Evolutionary conservation across 2,888 invertebrate genomes (phyloP).

Genomic region (Eristalis arbustorum): DNA sequence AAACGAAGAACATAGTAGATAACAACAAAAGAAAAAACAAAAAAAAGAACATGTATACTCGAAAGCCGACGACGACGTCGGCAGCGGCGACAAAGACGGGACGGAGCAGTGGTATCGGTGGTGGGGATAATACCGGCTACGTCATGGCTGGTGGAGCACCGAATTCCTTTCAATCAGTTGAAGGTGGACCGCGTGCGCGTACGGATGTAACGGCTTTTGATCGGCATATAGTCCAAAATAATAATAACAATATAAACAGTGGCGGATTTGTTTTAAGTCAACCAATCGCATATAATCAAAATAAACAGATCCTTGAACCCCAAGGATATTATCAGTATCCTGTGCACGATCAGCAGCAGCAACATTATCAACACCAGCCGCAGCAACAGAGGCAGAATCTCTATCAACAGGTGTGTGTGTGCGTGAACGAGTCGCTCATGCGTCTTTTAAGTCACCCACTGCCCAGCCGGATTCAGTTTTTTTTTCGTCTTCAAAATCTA

Average conservation of each 20-base stretch:
- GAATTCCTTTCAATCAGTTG: slow-evolving; percentile 76
- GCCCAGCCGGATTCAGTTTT: neutral
- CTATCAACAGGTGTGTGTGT: slow-evolving; percentile 78
- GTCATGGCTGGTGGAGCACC: slow-evolving; percentile 73
- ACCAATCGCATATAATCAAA: slow-evolving; percentile 69
- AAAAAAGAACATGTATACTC: slow-evolving; percentile 53
- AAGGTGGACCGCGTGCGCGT: slow-evolving; percentile 79
- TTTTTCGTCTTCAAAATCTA: neutral
- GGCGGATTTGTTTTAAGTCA: slow-evolving; percentile 52
- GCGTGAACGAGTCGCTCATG: slow-evolving; percentile 45
- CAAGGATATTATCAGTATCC: slow-evolving; percentile 67
- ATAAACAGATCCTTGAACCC: slow-evolving; percentile 51
- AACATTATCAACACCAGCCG: slow-evolving; percentile 55
- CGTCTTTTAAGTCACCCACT: neutral
- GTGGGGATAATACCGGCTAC: slow-evolving; percentile 73
- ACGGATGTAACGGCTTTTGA: slow-evolving; percentile 74
- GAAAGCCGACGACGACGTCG: slow-evolving; percentile 55
- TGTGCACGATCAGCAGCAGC: slow-evolving; percentile 61
- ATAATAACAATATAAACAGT: slow-evolving; percentile 72
- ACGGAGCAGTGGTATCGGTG: slow-evolving; percentile 64
- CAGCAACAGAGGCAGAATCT: slow-evolving; percentile 60
- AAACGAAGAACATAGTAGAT: slow-evolving; percentile 30
- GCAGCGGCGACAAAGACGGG: slow-evolving; percentile 45
- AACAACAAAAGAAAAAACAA: slow-evolving; percentile 40
- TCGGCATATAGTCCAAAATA: slow-evolving; percentile 73